Base-by-base conservation (phyloP, 2,888 invertebrate genomes). In the Drosophila testacea region DNA sequence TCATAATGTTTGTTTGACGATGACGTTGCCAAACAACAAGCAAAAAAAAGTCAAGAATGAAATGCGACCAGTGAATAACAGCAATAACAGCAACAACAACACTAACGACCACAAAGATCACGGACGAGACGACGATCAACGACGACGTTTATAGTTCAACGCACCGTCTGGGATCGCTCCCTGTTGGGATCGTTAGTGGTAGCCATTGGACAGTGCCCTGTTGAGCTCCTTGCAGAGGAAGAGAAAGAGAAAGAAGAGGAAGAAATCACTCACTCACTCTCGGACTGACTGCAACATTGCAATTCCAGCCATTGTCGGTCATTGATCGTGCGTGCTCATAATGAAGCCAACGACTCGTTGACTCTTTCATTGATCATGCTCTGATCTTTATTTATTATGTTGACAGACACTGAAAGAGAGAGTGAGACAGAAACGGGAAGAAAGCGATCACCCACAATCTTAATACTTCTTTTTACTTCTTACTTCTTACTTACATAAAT, bases 141-240 rank as follows among this genome's bases (percentile, higher is more conserved):
- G 69, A 68, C 79, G 81, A 88, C 90, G 85, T 91, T 89, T 80
- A 91, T 90, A 90, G 91, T 89, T 91, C 90, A 90, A 88, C 91
- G 91, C 81, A 83, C 89, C 36, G 82, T 76, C 70, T 73, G 77
- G 77, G 71, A 72, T 73, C 73, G 42, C 52, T 34, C 13, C 70
- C 73, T 73, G 62, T 32, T 61, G 47, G 54, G 57, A 76, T 86
- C 81, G 69, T 71, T 86, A 83, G 69, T 81, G 66, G 65, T 79
- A 77, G 82, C 82, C 81, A 73, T n/a, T 87, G 85, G 79, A 52
- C 85, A 81, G 66, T 84, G 85, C 67, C 82, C 77, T 61, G 44
- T 32, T 6, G 32, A 7, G 56, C 66, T 77, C 80, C 77, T 79
- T 73, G 65, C 77, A 66, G 77, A 78, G 79, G 80, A 69, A 69